Conservation (phyloP, 1,140 invertebrate genomes). For the Charaxes varanes region DNA sequence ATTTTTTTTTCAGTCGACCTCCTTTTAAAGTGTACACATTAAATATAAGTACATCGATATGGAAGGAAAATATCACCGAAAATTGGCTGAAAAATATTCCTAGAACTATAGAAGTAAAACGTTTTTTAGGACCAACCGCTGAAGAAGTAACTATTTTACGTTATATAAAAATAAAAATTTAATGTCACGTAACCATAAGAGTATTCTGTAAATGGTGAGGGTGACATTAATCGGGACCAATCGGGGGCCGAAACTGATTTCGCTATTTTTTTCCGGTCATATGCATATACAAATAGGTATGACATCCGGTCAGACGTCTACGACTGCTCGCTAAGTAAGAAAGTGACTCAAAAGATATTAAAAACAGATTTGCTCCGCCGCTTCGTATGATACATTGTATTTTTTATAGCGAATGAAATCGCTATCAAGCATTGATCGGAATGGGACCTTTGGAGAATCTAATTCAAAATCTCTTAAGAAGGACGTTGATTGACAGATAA, state of each 20-base stretch:
- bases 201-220: too few relatives aligned
- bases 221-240: too few relatives aligned
- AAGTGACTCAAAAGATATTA: too few relatives aligned
- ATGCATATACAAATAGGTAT: too few relatives aligned
- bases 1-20: too few relatives aligned
- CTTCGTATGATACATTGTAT: too few relatives aligned
- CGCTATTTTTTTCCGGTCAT: too few relatives aligned
- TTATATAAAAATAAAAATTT: background rate
- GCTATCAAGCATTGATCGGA: slow-evolving; percentile 1
- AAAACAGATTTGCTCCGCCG: slow-evolving; percentile 1
- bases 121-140: slow-evolving; percentile 7
- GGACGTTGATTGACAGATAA: slow-evolving; percentile 6
- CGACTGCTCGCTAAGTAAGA: too few relatives aligned
- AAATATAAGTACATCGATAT: slow-evolving; percentile 6
- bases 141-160: slow-evolving; percentile 4
- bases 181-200: too few relatives aligned
- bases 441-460: slow-evolving; percentile 5
- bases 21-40: too few relatives aligned
- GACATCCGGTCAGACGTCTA: too few relatives aligned
- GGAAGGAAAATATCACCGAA: slow-evolving; percentile 2
- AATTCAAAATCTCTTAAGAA: slow-evolving; percentile 3
- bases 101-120: slow-evolving; percentile 2
- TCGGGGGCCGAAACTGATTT: too few relatives aligned
- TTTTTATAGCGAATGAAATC: background rate
- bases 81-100: slow-evolving; percentile 7